phyloP scores from a whole-genome alignment of 2,888 invertebrate genomes.

The Petrophora chlorosata region DNA sequence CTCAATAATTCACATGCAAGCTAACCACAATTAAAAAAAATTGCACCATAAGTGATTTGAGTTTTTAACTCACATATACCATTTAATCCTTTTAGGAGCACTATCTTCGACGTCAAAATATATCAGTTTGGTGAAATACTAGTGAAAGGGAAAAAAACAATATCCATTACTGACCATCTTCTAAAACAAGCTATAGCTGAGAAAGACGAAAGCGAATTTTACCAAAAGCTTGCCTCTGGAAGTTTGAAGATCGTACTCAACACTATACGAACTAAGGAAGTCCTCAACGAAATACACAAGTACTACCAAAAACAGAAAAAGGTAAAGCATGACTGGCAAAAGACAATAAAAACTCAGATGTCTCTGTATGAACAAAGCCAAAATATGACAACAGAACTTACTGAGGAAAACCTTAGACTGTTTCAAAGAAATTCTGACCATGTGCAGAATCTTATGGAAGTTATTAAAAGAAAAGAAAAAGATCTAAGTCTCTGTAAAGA shows the following conservation, averaged over 20 bases:
- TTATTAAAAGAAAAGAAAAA: conserved; percentile 6
- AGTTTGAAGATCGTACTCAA: conserved; percentile 52
- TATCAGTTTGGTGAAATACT: conserved; percentile 70
- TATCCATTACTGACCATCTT: conserved; percentile 44
- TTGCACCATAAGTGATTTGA: background rate
- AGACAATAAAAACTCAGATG: conserved; percentile 49
- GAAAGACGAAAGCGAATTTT: conserved; percentile 50
- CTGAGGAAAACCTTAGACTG: conserved; percentile 13
- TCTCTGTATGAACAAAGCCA: conserved; percentile 40
- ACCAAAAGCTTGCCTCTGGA: conserved; percentile 45
- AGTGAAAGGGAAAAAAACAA: conserved; percentile 40
- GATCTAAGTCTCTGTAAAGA: conserved; percentile 16
- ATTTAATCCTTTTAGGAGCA: conserved; percentile 42
- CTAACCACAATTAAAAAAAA: no score
- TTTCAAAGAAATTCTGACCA: background rate
- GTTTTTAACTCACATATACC: background rate
- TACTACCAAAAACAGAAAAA: conserved; percentile 38
- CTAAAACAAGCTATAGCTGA: conserved; percentile 48
- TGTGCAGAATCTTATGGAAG: background rate
- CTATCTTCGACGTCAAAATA: conserved; percentile 64
- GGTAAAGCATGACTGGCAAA: conserved; percentile 22
- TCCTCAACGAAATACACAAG: conserved; percentile 49
- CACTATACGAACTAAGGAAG: conserved; percentile 35
- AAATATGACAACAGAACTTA: conserved; percentile 22
- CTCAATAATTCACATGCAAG: no score